Evolutionary conservation across 2,888 invertebrate genomes (phyloP).

Genomic region (Rutpela maculata): DNA sequence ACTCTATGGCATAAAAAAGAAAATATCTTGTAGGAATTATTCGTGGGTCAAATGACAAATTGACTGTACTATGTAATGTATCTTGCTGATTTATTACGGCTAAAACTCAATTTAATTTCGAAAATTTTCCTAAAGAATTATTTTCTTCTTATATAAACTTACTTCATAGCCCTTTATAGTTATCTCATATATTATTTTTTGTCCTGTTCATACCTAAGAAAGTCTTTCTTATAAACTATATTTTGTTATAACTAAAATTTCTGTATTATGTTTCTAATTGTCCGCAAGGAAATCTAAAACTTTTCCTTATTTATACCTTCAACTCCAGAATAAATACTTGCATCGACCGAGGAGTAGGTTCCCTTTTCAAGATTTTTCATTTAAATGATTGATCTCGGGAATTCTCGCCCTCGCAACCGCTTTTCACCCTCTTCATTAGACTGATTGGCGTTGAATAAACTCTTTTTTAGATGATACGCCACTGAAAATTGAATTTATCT

Average conservation of each 20-base stretch:
- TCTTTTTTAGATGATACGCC: slow-evolving; percentile 32
- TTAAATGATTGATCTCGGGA: slow-evolving; percentile 41
- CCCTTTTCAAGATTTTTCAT: slow-evolving; percentile 28
- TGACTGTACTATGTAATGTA: no score
- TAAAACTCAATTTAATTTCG: no score
- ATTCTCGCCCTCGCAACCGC: slow-evolving; percentile 30
- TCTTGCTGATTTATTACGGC: no score
- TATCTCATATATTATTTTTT: no score
- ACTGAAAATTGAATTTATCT: slow-evolving; percentile 40
- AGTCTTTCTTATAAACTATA: no score
- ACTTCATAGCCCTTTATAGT: no score
- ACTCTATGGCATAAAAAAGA: no score
- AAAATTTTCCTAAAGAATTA: no score
- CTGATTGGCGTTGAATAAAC: slow-evolving; percentile 39
- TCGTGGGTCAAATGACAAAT: no score
- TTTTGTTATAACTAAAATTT: background rate
- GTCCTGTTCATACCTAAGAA: no score
- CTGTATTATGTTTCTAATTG: background rate
- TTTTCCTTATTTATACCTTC: slow-evolving; percentile 31
- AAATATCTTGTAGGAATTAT: no score
- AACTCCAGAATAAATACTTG: background rate
- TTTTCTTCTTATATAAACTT: no score
- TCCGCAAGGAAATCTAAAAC: background rate
- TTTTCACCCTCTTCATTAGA: slow-evolving; percentile 39
- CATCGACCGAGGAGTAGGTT: background rate